Evolutionary conservation across 2,888 invertebrate genomes (phyloP), one percentile per base, ranked within the genome.

Genomic region (Eucera pruinosa): DNA sequence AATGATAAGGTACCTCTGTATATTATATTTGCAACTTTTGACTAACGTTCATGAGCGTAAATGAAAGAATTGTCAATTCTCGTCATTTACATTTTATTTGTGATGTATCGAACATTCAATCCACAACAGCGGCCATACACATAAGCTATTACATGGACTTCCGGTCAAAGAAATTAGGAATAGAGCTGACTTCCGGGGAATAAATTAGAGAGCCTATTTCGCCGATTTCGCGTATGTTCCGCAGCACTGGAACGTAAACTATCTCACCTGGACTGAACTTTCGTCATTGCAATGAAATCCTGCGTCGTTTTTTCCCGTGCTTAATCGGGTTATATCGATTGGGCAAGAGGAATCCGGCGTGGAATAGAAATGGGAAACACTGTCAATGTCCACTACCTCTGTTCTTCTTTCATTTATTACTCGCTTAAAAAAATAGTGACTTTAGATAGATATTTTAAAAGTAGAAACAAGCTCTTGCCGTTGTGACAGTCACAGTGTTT

Each of bases 81-180:
- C 23, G 36, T 45, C n/a, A n/a, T 60, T 58, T 64, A 65, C 54
- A 27, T 55, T 78, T 77, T 77, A 77, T 77, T 78, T 52, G 43
- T 50, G 66, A 70, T 30, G 57, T 52, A 70, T 70, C 57, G 70
- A 78, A 66, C 70, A 76, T 41, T 60, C 58, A 27, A 41, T 47
- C 47, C 27, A 27, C 30, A 18, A 41, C 20, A 57, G 43, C 11
- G 20, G 25, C 58, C 45, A 47, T 7, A 45, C 45, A 47, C 45
- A 27, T n/a, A 27, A 15, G 6, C 27, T 27, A 27, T 45, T 20
- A 47, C 23, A 15, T 27, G 33, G 30, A 50, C 50, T 66, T 39
- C 15, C 25, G 41, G 27, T 36, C 7, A n/a, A 11, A 13, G 18
- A 27, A 11, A 7, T 67, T 20, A 48, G 47, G 25, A 69, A 39